Conservation (phyloP, 2,888 invertebrate genomes). For the Limnephilus marmoratus region DNA sequence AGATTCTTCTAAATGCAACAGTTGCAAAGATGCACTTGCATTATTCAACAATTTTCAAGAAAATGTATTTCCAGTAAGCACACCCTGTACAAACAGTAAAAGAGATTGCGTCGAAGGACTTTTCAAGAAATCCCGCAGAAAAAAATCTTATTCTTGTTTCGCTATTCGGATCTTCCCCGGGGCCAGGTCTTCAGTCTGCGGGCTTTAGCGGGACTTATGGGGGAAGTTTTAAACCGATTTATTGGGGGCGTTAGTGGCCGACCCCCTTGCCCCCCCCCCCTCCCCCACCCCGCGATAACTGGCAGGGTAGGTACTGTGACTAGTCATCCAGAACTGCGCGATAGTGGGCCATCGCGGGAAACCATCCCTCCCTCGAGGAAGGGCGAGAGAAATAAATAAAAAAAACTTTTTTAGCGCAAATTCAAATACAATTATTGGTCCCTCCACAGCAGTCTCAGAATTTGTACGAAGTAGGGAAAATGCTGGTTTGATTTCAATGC, state of each 20-base stretch:
- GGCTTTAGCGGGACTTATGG: conserved; percentile 45
- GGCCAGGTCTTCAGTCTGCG: background rate
- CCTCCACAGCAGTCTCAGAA: background rate
- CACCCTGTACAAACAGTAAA: background rate
- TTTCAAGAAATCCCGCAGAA: background rate
- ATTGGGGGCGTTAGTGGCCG: conserved; percentile 32
- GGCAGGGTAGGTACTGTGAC: background rate
- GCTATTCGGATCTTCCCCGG: background rate
- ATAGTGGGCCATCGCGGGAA: background rate
- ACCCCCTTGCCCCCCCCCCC: background rate
- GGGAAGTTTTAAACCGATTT: conserved; percentile 49
- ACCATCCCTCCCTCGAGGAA: background rate
- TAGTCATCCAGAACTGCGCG: background rate
- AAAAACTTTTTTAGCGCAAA: background rate
- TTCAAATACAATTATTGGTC: background rate
- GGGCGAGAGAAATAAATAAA: background rate
- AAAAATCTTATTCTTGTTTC: conserved; percentile 33
- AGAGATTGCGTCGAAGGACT: conserved; percentile 2
- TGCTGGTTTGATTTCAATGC: background rate
- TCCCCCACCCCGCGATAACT: background rate
- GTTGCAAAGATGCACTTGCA: too few relatives aligned
- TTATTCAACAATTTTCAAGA: too few relatives aligned
- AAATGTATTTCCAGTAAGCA: background rate
- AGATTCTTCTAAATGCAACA: too few relatives aligned
- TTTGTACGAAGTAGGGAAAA: background rate